phyloP scores from a whole-genome alignment of 2,888 invertebrate species.

The Spicauda simplicius region DNA sequence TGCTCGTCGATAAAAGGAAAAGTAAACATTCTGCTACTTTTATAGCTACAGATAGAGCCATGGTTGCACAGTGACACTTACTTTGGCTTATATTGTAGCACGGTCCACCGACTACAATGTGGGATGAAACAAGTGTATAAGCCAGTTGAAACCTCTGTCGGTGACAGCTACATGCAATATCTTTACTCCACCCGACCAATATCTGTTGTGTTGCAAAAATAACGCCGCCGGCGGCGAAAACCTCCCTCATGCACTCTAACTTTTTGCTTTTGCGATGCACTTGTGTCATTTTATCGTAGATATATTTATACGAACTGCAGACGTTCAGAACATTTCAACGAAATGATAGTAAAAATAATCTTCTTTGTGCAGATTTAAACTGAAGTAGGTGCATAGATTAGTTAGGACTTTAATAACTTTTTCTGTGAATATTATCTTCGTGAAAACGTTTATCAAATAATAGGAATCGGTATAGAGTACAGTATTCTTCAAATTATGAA shows the following conservation, averaged over 20 bases:
- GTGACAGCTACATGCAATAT: constrained; percentile 80
- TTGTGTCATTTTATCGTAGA: constrained; percentile 10
- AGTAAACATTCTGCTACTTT: constrained; percentile 22
- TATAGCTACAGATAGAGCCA: constrained; percentile 28
- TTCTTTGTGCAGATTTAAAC: too few species aligned
- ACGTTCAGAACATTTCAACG: not conserved
- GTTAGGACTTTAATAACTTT: too few species aligned
- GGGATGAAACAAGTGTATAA: constrained; percentile 65
- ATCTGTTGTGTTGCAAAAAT: constrained; percentile 70
- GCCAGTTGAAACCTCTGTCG: constrained; percentile 67
- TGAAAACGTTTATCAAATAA: too few species aligned
- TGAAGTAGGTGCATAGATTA: too few species aligned
- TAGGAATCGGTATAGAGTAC: too few species aligned
- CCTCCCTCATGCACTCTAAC: constrained; percentile 49
- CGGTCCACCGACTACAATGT: constrained; percentile 47
- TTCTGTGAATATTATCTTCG: too few species aligned
- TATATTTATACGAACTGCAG: not conserved
- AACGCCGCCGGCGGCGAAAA: constrained; percentile 57
- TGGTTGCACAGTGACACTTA: constrained; percentile 34
- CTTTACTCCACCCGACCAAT: constrained; percentile 71
- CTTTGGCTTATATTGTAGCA: constrained; percentile 52
- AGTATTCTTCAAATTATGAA: too few species aligned
- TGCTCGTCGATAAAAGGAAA: constrained; percentile 3
- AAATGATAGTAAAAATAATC: too few species aligned
- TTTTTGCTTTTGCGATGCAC: constrained; percentile 35